These are phyloP conservation scores for Graphium colonna DNA, from an alignment of 2,888 invertebrate species.

Conservation along the genomic window DNA sequence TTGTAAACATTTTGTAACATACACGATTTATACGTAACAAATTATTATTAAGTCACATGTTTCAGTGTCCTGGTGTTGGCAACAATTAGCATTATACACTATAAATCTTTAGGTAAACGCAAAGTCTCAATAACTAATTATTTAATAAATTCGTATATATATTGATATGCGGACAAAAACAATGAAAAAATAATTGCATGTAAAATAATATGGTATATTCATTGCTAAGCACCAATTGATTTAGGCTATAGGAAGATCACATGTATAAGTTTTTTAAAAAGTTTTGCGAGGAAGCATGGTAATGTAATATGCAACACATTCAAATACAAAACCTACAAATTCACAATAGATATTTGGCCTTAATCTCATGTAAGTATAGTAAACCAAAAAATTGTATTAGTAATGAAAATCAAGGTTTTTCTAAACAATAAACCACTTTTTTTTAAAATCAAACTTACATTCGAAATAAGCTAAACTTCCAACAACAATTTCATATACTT, in stretches of 20 bases:
- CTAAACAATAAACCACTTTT: no score
- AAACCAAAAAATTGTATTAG: no score
- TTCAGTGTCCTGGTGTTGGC: neutral
- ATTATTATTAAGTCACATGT: conserved; percentile 4
- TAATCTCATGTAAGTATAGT: no score
- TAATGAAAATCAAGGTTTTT: no score
- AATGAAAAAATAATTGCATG: conserved; percentile 6
- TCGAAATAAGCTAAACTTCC: no score
- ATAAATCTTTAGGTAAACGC: neutral
- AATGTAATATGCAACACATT: no score
- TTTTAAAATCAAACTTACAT: no score
- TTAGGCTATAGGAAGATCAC: neutral
- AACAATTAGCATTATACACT: conserved; percentile 1
- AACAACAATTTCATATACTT: no score
- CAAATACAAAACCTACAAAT: no score
- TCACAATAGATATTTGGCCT: no score
- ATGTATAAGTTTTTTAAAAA: neutral
- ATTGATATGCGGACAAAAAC: conserved; percentile 9
- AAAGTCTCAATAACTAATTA: neutral
- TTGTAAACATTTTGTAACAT: conserved; percentile 39
- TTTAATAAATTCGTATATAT: conserved; percentile 12
- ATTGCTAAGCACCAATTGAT: conserved; percentile 13
- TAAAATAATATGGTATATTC: conserved; percentile 6
- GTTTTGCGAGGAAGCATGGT: no score
- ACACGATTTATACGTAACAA: conserved; percentile 25